Base-by-base conservation (phyloP, 2,797 vertebrate genomes). In the Oreochromis mossambicus region DNA sequence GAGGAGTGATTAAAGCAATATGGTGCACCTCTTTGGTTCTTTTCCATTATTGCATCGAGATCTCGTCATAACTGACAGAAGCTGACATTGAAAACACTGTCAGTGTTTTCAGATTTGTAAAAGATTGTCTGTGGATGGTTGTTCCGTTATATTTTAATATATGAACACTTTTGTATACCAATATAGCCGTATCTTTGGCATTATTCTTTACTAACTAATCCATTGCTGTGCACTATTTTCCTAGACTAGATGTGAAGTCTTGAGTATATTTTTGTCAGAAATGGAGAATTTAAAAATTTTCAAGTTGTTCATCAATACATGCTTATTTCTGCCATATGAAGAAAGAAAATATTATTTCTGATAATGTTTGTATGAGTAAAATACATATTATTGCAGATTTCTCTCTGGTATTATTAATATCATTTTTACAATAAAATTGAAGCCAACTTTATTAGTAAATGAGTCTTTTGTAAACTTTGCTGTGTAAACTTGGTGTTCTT, bases 211-310 rank as follows among this genome's bases (percentile, higher is more conserved):
- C 77, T 92, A 83, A 91, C 85, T 91, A 90, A 92, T 91, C 86
- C 50, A 82, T 92, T 89, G 90, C 92, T 88, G 92, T 95, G 93
- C 94, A 94, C 94, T 95, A 95, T 95, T 95, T 96, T 95, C 91
- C 26, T 95, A 93, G 92, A 94, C 88, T 95, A 94, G 92, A 93
- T 83, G 91, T 92, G 89, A 95, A 88, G 90, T 94, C 86, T 50
- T 78, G 79, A 90, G 80, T 93, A 94, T 96, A 94, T 96, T 96
- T 96, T 95, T 94, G 91, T 94, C 92, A 84, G 87, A 77, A 90
- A 88, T 87, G 48, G 86, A 92, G 81, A 90, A 85, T 90, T 89
- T 89, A 48, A 79, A 75, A 63, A 78, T 70, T 89, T 92, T 88
- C 13, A 84, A 81, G 77, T 79, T 92, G 85, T 87, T 89, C 86